Base-by-base conservation (phyloP, 1,140 invertebrate genomes). In the Trachymyrmex septentrionalis region DNA sequence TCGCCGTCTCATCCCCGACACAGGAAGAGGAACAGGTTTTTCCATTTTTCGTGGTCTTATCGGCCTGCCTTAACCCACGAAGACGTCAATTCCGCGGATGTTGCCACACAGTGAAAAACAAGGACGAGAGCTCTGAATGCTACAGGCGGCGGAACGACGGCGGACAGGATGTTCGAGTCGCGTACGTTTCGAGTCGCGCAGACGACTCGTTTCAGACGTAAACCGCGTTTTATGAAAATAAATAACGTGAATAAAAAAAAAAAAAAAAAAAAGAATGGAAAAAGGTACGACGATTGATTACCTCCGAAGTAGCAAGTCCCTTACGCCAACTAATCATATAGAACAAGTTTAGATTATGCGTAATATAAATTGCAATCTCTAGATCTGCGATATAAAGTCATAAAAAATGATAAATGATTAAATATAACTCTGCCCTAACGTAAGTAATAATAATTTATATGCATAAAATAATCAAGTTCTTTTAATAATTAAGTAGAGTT, bases 21-120 rank as follows among this genome's bases (percentile, higher is more conserved):
- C 91, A 92, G 92, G 92, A 92, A 92, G 91, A 91, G 90, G 91
- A 92, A 92, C 92, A 92, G 92, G 92, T 92, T 92, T 91, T 91
- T 91, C 88, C 88, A 90, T 93, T 93, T 93, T 92, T 86, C 88
- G 88, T 81, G 61, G 82, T 86, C 78, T 93, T 93, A 93, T 93
- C 92, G 88, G 88, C 82, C 86, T 84, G 75, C 87, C 87, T 92
- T 88, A 92, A 93, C 91, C 90, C 88, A 75, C 77, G 66, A 77
- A 90, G 71, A 85, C 75, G 76, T 90, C 86, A 90, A 91, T 91
- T 88, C 85, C 86, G 78, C 87, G 87, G 88, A 89, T 88, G 88
- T 88, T 72, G 61, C 78, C 53, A 21, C 53, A 21, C 77, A 55
- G 38, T 55, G 80, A 84, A 84, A 84, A 84, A 84, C 69, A 84